These are phyloP conservation scores for Saxidomus purpurata DNA, from an alignment of 1,140 invertebrate genomes.

Conservation along the genomic window DNA sequence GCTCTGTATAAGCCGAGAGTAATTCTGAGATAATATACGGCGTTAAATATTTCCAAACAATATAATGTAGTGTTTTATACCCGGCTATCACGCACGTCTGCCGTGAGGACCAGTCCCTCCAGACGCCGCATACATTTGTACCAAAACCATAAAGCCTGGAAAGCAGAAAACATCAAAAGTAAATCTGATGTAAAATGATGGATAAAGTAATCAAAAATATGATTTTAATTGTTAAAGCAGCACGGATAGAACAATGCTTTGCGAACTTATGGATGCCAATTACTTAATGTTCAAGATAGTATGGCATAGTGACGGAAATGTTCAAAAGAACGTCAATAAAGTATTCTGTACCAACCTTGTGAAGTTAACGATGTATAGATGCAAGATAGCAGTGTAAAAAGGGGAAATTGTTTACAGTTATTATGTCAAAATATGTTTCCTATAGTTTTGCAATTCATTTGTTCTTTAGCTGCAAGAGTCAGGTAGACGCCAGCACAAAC, in stretches of 20 bases:
- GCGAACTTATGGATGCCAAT: conserved; percentile 22
- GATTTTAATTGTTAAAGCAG: conserved; percentile 54
- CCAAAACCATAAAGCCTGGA: conserved; percentile 5
- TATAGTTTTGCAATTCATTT: not conserved
- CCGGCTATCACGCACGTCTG: conserved; percentile 19
- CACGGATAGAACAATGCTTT: conserved; percentile 22
- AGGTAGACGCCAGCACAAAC: not conserved
- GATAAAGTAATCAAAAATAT: conserved; percentile 56
- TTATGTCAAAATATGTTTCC: not conserved
- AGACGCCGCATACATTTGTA: conserved; percentile 41
- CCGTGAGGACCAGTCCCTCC: conserved; percentile 1
- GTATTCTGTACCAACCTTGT: not conserved
- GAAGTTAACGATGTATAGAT: not conserved
- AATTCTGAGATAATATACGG: not conserved
- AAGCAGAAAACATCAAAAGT: conserved; percentile 55
- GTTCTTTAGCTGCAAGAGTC: not conserved
- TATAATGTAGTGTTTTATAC: conserved; percentile 28
- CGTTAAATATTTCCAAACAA: conserved; percentile 32
- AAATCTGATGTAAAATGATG: conserved; percentile 52
- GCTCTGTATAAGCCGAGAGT: conserved; percentile 11
- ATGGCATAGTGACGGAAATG: not conserved
- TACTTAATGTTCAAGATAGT: conserved; percentile 34
- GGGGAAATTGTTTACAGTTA: not conserved
- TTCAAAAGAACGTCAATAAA: conserved; percentile 7
- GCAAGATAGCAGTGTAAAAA: not conserved